Evolutionary conservation across 2,888 invertebrate genomes (phyloP), one percentile per base, ranked within the genome.

Genomic region (Allacma fusca): DNA sequence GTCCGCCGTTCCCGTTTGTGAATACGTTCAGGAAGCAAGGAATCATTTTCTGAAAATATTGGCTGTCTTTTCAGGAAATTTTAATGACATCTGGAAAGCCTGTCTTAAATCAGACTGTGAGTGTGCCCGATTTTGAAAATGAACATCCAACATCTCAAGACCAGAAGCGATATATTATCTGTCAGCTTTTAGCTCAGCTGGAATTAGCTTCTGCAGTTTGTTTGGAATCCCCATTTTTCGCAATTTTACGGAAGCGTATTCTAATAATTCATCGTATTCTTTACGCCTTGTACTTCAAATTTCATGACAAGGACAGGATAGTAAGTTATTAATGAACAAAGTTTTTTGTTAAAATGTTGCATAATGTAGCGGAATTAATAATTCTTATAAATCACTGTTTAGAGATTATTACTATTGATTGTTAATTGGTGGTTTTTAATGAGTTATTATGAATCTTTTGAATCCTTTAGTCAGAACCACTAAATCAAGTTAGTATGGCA

Each of bases 251-350:
- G 83, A 89, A 90, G 85, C 85, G 90, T 75, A 86, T 90, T 78
- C 86, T 89, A 19, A 88, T 91, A 68, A 85, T 91, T 57, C 89
- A 89, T 84, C 86, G 91, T 76, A 89, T 91, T 75, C 89, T 89
- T 83, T 87, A 89, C 86, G 90, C 90, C 1, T 85, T 90, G 16
- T 87, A 88, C 65, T 86, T 86, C 77, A 89, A 89, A 83, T 90
- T 89, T 85, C 90, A 91, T 84, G 88, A 88, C 77, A 79, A 77
- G 34, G 75, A 73, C 29, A 76, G 69, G 40, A 73, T 24, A 5
- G 76, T 76, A 72, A 67, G 72, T 43, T 29, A 23, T 28, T n/a
- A n/a, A n/a, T n/a, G n/a, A n/a, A n/a, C 5, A 40, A 40, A 28
- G 40, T 29, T 21, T 28, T 44, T 67, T 12, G 13, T 29, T n/a